Conservation (phyloP, 1,140 invertebrate genomes). For the Parasteatoda tepidariorum region DNA sequence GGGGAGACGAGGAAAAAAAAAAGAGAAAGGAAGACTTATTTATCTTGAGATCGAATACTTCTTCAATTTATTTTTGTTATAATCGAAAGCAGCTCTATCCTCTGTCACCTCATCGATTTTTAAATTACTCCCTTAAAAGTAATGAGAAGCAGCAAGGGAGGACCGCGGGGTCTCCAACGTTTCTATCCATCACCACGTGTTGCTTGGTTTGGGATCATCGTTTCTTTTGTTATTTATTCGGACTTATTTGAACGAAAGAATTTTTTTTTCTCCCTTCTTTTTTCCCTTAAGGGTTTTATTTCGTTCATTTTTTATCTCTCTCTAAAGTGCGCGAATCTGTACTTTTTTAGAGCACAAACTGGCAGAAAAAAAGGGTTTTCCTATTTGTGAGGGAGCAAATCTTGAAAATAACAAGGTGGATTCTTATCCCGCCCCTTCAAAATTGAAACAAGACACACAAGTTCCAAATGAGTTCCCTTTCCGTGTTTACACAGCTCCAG, state of each 20-base stretch:
- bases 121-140: conserved; percentile 23
- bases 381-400: not conserved
- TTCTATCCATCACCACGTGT: conserved; percentile 21
- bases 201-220: not conserved
- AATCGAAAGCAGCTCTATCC: not conserved
- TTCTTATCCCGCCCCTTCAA: too few relatives aligned
- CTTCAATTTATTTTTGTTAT: not conserved
- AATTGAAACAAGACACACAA: not conserved
- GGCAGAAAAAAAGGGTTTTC: not conserved
- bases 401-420: not conserved
- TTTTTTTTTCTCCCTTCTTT: too few relatives aligned
- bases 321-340: too few relatives aligned
- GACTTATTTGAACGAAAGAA: not conserved
- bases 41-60: not conserved
- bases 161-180: not conserved
- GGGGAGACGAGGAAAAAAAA: not conserved
- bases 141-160: conserved; percentile 5
- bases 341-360: not conserved
- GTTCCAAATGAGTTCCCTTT: not conserved
- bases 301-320: not conserved
- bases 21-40: not conserved
- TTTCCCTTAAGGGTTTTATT: not conserved
- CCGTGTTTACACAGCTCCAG: not conserved
- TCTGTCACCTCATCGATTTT: conserved; percentile 12
- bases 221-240: not conserved